phyloP scores from a whole-genome alignment of 2,113 vertebrate species.

The Oceanites oceanicus region DNA sequence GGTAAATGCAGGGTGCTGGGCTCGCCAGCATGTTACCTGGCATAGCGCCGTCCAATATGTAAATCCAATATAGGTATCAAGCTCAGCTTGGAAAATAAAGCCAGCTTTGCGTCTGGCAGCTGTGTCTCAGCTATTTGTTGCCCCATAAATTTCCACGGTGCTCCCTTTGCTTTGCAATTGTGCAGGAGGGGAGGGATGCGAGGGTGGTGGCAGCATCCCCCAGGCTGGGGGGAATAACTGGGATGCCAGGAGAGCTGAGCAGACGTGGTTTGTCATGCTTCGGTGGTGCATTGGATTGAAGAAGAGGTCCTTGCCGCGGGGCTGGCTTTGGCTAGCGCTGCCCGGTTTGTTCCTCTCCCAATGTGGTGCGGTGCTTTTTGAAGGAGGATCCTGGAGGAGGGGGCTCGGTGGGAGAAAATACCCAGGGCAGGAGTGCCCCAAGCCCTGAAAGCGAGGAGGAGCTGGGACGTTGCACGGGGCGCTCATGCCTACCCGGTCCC shows the following conservation, averaged over 20 bases:
- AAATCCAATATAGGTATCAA: neutral
- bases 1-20: neutral
- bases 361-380: neutral
- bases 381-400: neutral
- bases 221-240: too few species aligned
- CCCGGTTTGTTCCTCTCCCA: rapidly evolving
- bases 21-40: rapidly evolving
- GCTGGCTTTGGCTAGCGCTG: rapidly evolving
- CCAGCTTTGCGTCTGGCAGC: neutral
- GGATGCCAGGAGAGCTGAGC: neutral
- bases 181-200: neutral
- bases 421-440: neutral
- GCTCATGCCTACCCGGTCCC: rapidly evolving
- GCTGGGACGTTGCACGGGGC: rapidly evolving
- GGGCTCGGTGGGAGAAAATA: neutral
- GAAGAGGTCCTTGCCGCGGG: rapidly evolving
- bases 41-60: rapidly evolving
- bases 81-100: neutral
- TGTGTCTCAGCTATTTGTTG: neutral
- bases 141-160: neutral
- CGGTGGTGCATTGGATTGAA: rapidly evolving
- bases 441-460: neutral
- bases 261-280: rapidly evolving
- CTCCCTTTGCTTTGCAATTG: neutral
- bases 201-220: neutral